Evolutionary conservation across 2,888 invertebrate species (phyloP).

Genomic region (Osedax frankpressi): DNA sequence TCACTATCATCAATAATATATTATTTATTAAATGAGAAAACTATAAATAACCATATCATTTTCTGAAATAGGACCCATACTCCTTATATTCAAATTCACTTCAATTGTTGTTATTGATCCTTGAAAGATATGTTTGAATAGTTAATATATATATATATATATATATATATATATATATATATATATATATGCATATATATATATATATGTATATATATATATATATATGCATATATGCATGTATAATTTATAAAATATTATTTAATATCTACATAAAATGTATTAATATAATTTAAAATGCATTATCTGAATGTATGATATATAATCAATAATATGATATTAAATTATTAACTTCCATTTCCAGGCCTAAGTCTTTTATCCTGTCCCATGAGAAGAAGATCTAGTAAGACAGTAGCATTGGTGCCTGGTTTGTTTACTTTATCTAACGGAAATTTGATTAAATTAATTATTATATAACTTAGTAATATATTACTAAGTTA

Average conservation of each 20-base stretch:
- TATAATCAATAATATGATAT: no score
- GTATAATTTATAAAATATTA: not conserved
- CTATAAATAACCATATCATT: conserved; percentile 69
- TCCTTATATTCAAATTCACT: conserved; percentile 68
- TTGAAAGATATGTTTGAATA: no score
- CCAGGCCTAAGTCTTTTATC: not conserved
- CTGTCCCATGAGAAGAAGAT: not conserved
- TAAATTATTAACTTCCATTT: not conserved
- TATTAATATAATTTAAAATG: not conserved
- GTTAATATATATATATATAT: not conserved
- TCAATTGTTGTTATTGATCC: conserved; percentile 61
- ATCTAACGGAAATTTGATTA: not conserved
- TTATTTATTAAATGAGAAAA: not conserved
- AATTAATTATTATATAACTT: not conserved
- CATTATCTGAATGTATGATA: not conserved
- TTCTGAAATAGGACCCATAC: conserved; percentile 75
- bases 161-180: not conserved
- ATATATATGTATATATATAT: not conserved
- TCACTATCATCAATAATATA: not conserved
- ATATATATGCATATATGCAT: not conserved
- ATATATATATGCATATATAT: not conserved
- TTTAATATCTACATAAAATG: not conserved
- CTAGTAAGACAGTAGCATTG: not conserved
- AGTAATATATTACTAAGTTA: not conserved
- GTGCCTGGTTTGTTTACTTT: not conserved